Evolutionary conservation across 2,888 invertebrate genomes (phyloP).

Genomic region (Rhyacophila evoluta): DNA sequence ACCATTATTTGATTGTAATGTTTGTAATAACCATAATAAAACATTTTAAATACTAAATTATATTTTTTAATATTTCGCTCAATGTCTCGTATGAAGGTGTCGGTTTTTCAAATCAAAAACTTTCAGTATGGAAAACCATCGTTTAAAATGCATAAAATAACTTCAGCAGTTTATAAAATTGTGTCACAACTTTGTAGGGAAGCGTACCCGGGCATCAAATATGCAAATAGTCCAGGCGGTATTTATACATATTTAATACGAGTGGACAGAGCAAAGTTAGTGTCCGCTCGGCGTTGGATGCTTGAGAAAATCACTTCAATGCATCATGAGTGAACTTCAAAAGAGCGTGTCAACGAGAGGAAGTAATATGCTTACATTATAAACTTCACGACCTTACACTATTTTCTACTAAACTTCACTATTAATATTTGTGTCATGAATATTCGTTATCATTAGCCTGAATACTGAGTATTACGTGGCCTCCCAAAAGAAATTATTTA

Average conservation of each 20-base stretch:
- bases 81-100: background rate
- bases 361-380: background rate
- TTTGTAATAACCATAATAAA: no score
- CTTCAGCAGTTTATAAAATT: background rate
- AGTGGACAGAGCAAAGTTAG: background rate
- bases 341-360: background rate
- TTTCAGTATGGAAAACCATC: background rate
- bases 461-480: no score
- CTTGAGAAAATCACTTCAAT: background rate
- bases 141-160: constrained; percentile 10
- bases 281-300: background rate
- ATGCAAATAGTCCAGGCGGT: constrained; percentile 7
- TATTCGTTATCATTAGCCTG: no score
- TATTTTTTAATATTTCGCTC: no score
- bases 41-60: no score
- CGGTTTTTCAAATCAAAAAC: background rate
- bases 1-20: no score
- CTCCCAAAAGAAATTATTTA: no score
- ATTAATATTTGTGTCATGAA: no score
- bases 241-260: constrained; percentile 12
- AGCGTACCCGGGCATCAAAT: background rate
- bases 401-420: no score
- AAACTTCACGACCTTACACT: no score
- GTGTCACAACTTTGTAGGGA: constrained; percentile 3
- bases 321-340: background rate